Base-by-base conservation (phyloP, 1,140 invertebrate species). In the Dendrolimus punctatus region DNA sequence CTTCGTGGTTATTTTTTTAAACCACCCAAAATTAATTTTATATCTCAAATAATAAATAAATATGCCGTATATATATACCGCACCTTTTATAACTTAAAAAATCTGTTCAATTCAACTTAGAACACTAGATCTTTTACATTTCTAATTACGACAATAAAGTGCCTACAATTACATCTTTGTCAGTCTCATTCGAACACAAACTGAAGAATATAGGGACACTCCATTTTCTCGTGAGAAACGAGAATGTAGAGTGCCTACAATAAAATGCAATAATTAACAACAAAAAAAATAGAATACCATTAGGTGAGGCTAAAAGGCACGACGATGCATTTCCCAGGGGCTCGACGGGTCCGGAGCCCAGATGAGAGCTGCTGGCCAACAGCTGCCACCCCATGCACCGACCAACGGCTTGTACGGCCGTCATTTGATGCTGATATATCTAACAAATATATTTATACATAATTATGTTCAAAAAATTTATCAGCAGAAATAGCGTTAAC, bases 351-450 rank as follows among this genome's bases (percentile, higher is more conserved):
- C 96, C 96, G 38, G 95, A 90, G 43, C 96, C 96, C 51, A 98
- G 88, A 85, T 96, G 94, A 36, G 93, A 90, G 65, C 93, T 95
- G 69, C 94, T 95, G 6, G 95, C 94, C 40, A 98, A 87, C 54
- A 95, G 92, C 62, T 96, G 94, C 96, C 96, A 99, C 8, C 96
- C 96, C 93, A 98, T 96, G 65, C 94, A 93, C 68, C 96, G 95
- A 2, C 95, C 95, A 57, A 98, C 87, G 42, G 91, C 91, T 76
- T 98, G 95, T 1, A 98, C 92, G 5, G 95, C 95, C 42, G 91
- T 92, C 62, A 98, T 95, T 87, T 98, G 96, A 87, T 98, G 96
- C 65, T 97, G 96, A 80, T 96, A 96, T 53, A 98, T 96, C 91
- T 85, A 57, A 6, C 41, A 49, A 46, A 45, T 51, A 40, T 8